These are phyloP conservation scores for Aphelocoma californica DNA, from an alignment of 2,797 vertebrate genomes.

Conservation along the genomic window DNA sequence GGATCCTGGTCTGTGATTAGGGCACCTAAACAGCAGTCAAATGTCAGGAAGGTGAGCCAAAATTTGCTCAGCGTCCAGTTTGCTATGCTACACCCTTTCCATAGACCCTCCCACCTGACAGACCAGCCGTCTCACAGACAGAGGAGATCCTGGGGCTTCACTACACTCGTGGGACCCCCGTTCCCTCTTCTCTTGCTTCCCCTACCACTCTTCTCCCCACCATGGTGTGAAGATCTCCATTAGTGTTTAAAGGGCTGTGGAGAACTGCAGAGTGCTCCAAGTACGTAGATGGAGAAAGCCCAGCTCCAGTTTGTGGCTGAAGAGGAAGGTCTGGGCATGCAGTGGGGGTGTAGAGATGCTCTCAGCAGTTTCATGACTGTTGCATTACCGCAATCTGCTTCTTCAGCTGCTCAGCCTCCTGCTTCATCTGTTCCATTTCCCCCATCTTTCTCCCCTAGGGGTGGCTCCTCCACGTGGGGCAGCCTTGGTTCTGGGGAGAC, in stretches of 20 bases:
- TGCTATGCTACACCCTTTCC: background rate
- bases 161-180: background rate
- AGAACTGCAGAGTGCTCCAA: background rate
- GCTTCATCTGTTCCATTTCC: constrained; percentile 93
- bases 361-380: background rate
- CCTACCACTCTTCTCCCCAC: background rate
- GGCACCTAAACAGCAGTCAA: background rate
- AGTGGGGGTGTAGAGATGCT: background rate
- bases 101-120: background rate
- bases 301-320: background rate
- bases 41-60: background rate
- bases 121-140: background rate
- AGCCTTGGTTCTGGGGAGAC: constrained; percentile 31
- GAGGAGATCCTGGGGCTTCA: background rate
- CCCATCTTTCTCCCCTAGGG: constrained; percentile 81
- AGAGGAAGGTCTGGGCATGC: background rate
- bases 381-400: constrained; percentile 91
- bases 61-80: background rate
- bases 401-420: constrained; percentile 94
- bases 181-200: background rate
- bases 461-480: background rate
- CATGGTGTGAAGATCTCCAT: background rate
- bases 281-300: background rate
- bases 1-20: background rate
- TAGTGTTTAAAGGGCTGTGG: background rate